Conservation (phyloP, 2,888 invertebrate species). For the Ophion ventricosus region DNA sequence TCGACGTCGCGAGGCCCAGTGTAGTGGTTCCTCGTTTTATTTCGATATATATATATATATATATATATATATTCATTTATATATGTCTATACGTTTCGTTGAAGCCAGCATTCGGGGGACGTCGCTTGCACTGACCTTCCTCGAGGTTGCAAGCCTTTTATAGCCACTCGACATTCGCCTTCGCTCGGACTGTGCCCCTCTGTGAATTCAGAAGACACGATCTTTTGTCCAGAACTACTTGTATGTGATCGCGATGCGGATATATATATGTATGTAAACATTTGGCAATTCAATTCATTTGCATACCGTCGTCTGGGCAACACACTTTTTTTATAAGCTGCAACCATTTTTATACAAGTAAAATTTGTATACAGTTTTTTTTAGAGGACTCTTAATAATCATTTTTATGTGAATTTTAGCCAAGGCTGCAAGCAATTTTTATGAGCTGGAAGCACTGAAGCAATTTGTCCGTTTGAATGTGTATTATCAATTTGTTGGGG, state of each 20-base stretch:
- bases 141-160: constrained; percentile 72
- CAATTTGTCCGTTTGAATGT: no score
- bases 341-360: neutral
- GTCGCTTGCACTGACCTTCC: constrained; percentile 71
- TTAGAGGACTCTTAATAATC: no score
- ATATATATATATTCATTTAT: constrained; percentile 59
- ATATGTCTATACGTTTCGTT: constrained; percentile 59
- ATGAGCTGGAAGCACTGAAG: no score
- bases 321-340: neutral
- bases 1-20: constrained; percentile 49
- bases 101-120: constrained; percentile 73
- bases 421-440: no score
- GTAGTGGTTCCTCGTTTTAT: constrained; percentile 64
- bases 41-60: constrained; percentile 45
- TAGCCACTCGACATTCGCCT: constrained; percentile 65
- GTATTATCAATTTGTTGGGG: no score
- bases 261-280: neutral
- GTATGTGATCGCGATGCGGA: neutral
- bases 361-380: no score
- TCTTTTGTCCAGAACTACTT: constrained; percentile 7
- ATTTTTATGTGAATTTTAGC: no score
- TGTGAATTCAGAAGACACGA: constrained; percentile 47
- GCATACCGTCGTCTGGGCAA: neutral
- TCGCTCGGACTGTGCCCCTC: constrained; percentile 30
- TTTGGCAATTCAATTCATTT: neutral